Evolutionary conservation across 2,888 invertebrate genomes (phyloP), one percentile per base, ranked within the genome.

Genomic region (Polyommatus iphigenia): DNA sequence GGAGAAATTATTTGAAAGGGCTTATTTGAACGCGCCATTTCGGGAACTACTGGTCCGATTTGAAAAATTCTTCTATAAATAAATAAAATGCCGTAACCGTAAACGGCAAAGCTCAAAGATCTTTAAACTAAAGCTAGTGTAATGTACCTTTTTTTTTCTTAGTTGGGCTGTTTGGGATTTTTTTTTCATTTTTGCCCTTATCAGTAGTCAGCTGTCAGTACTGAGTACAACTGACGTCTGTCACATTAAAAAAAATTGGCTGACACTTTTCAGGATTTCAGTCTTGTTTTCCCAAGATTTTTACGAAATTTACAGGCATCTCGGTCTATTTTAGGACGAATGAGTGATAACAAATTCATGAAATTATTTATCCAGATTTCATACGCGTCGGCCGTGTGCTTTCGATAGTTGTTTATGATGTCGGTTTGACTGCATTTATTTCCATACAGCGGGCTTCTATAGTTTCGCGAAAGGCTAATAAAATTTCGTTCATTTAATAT

Each of bases 301-400:
- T 88, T 86, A 87, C 86, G 82, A 88, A 88, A 90, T 90, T 90
- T 89, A 67, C 88, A 89, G 86, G 87, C 85, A 85, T 87, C 86
- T 86, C 83, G 86, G 86, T 92, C 93, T 94, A 93, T 94, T 94
- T 93, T 93, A 88, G 85, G 91, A 91, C 88, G 86, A 87, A 91
- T 92, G 92, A 93, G 88, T 93, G 91, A 88, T 90, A 91, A 89
- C 85, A 87, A 83, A 85, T 86, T 84, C 84, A 86, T 86, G 81
- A 87, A 87, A 85, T 85, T 85, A 84, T 84, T 83, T 84, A 83
- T 83, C 86, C 85, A 84, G 29, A 41, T 77, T 71, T 73, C 41
- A 54, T 85, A 86, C 80, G 83, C 80, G 81, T 83, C 82, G 84
- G 84, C 85, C 83, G 88, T 88, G 88, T 85, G 84, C 86, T 86